Base-by-base conservation (phyloP, 2,888 invertebrate genomes). In the Terebella lapidaria region DNA sequence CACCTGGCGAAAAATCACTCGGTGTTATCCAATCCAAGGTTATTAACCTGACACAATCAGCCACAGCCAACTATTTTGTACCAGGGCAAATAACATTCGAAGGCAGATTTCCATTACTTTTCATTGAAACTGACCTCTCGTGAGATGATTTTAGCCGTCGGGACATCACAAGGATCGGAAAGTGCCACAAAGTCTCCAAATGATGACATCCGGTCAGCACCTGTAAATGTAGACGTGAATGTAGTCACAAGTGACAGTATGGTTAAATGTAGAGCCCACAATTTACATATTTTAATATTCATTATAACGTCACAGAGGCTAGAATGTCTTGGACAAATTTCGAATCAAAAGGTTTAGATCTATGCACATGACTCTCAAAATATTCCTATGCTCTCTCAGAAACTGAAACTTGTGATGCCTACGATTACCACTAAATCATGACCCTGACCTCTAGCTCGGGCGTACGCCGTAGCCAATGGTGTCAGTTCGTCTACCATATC, bases 171-270 rank as follows among this genome's bases (percentile, higher is more conserved):
- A 0, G 83, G 81, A 78, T 95, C 94, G 0, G 95, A 96, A 0
- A 99, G 81, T 0, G 95, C 94, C 35, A 97, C 87, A 81, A 97
- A 97, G 82, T 99, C 99, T 0, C 99, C 97, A 81, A 97, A 99
- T 0, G 96, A 96, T 5, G 95, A 96, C 97, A 99, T 97, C 57
- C 97, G 86, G 82, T 99, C 97, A 20, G 96, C 95, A 55, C 97
- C 84, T 84, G 53, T 15, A 49, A 24, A n/a, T n/a, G n/a, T n/a
- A n/a, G n/a, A 35, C n/a, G 42, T 10, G 42, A n/a, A 10, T 35
- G n/a, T n/a, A 35, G n/a, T 35, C n/a, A 35, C 10, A 35, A 35
- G n/a, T 35, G 10, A 15, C n/a, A 35, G 10, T 10, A n/a, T 35
- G n/a, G n/a, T 35, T 35, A 35, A 15, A 35, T 10, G 42, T 35